These are phyloP conservation scores for Halictus quadricinctus DNA, from an alignment of 2,888 invertebrate genomes.

Conservation along the genomic window DNA sequence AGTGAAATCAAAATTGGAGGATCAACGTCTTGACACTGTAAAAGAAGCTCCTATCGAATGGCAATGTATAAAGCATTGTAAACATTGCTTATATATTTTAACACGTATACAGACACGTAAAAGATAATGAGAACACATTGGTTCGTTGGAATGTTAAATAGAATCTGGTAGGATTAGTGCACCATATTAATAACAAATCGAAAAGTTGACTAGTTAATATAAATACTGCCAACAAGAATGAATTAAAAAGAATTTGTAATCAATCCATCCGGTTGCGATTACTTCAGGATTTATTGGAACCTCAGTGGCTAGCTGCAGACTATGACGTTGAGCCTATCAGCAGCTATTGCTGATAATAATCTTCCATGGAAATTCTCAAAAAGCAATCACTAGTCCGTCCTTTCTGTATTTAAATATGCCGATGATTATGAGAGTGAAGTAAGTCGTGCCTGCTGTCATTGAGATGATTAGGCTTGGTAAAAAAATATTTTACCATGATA, in stretches of 20 bases:
- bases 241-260: not conserved
- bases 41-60: not conserved
- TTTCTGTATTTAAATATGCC: not conserved
- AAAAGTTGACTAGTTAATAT: not conserved
- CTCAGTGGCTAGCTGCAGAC: not conserved
- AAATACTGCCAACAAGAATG: not conserved
- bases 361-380: not conserved
- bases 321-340: not conserved
- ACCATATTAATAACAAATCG: not conserved
- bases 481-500: too few species aligned
- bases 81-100: too few species aligned
- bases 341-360: not conserved
- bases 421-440: not conserved
- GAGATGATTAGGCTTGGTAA: too few species aligned
- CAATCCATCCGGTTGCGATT: not conserved
- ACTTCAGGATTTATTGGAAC: conserved; percentile 1
- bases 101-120: too few species aligned
- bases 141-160: too few species aligned
- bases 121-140: too few species aligned
- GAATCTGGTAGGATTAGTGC: too few species aligned
- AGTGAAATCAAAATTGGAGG: not conserved
- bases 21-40: not conserved
- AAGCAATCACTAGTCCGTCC: not conserved
- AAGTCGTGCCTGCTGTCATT: too few species aligned
- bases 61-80: too few species aligned